Conservation (phyloP, 2,113 vertebrate species). For the Pavo muticus region DNA sequence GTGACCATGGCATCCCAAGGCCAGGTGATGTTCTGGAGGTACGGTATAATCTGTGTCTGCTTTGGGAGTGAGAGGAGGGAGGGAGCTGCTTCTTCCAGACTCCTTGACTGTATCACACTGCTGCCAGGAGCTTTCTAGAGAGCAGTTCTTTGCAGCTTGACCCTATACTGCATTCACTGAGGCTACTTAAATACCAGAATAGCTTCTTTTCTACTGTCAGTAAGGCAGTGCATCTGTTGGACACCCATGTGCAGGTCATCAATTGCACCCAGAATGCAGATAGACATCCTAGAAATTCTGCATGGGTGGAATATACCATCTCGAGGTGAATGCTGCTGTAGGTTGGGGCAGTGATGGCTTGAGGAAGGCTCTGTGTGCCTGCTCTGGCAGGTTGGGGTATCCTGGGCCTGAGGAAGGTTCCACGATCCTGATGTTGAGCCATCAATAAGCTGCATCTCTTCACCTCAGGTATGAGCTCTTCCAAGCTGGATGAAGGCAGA, state of each 20-base stretch:
- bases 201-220: neutral
- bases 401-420: neutral
- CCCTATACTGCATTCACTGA: neutral
- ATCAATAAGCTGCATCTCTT: neutral
- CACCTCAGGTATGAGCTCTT: neutral
- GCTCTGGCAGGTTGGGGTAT: neutral
- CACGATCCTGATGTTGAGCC: neutral
- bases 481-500: neutral
- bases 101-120: neutral
- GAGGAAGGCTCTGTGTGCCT: neutral
- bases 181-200: neutral
- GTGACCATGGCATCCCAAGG: conserved; percentile 32
- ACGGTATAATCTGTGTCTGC: neutral
- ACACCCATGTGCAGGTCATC: neutral
- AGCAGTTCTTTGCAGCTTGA: neutral
- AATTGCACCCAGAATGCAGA: neutral
- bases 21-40: conserved; percentile 55
- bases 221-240: neutral
- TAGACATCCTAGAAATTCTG: neutral
- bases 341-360: neutral
- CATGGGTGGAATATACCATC: neutral
- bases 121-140: neutral
- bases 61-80: neutral
- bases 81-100: neutral
- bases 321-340: neutral